These are phyloP conservation scores for Keiferia lycopersicella DNA, from an alignment of 2,888 invertebrate species.

Conservation along the genomic window DNA sequence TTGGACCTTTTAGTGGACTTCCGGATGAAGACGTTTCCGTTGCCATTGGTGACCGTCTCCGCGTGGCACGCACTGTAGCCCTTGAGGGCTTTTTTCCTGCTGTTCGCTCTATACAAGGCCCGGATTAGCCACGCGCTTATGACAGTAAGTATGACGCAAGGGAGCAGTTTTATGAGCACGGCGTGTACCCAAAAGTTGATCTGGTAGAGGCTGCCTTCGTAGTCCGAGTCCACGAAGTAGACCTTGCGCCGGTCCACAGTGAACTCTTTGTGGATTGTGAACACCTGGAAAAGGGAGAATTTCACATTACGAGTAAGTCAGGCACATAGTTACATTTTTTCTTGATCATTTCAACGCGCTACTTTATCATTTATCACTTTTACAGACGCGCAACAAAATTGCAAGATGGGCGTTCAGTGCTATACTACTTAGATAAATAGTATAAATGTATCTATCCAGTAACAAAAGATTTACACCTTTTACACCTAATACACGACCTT, in stretches of 20 bases:
- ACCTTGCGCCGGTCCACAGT: slow-evolving; percentile 52
- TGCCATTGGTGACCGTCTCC: slow-evolving; percentile 58
- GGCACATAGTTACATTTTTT: too few species aligned
- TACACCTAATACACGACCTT: too few species aligned
- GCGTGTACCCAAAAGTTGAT: slow-evolving; percentile 92
- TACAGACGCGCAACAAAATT: too few species aligned
- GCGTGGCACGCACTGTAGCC: slow-evolving; percentile 71
- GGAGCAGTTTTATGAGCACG: slow-evolving; percentile 89
- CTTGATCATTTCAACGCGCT: too few species aligned
- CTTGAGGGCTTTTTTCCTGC: slow-evolving; percentile 83
- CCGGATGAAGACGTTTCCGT: slow-evolving; percentile 66
- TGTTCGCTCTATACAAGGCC: slow-evolving; percentile 85
- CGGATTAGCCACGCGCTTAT: slow-evolving; percentile 88
- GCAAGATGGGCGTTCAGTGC: too few species aligned
- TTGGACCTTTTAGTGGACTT: slow-evolving; percentile 69
- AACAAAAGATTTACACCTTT: too few species aligned
- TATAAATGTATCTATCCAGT: too few species aligned
- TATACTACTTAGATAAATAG: too few species aligned
- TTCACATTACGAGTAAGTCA: too few species aligned
- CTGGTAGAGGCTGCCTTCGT: slow-evolving; percentile 82
- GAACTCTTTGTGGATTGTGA: slow-evolving; percentile 66
- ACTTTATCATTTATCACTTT: too few species aligned
- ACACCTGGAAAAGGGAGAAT: slow-evolving; percentile 58
- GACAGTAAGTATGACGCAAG: slow-evolving; percentile 88
- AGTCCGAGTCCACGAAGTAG: slow-evolving; percentile 78